Percentiles rank a stretch among this genome's conserved stretches.
phyloP scores from a whole-genome alignment of 2,113 vertebrate species.

The Mungos mungo region DNA sequence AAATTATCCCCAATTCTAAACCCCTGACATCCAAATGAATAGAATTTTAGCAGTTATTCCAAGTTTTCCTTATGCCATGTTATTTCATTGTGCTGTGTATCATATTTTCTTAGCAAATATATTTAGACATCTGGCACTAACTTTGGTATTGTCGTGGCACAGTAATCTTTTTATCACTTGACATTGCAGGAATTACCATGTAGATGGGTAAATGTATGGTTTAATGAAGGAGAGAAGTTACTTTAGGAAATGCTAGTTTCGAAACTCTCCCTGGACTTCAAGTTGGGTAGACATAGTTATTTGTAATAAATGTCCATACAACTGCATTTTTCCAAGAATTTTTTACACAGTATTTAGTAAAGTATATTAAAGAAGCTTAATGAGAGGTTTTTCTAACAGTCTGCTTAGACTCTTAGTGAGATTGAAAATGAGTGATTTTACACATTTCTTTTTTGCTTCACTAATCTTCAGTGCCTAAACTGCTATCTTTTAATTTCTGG shows the following conservation, averaged over 20 bases:
- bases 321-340: slow-evolving; percentile 42
- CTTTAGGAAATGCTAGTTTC: slow-evolving; percentile 45
- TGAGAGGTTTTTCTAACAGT: neutral
- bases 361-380: slow-evolving; percentile 30
- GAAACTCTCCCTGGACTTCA: neutral
- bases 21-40: neutral
- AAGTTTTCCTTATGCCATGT: neutral
- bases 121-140: neutral
- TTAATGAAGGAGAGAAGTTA: slow-evolving; percentile 9
- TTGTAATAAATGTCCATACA: slow-evolving; percentile 26
- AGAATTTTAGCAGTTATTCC: neutral
- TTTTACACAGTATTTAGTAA: slow-evolving; percentile 41
- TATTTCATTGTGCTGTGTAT: neutral
- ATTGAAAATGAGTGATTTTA: slow-evolving; percentile 36
- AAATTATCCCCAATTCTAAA: neutral
- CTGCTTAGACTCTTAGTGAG: slow-evolving; percentile 2
- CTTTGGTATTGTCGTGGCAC: neutral
- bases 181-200: neutral
- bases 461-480: slow-evolving; percentile 37
- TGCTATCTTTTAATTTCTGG: slow-evolving; percentile 15
- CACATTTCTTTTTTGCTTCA: neutral
- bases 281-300: neutral
- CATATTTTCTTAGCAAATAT: neutral
- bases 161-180: neutral
- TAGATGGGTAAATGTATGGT: neutral